Percentiles rank a stretch among this genome's conserved stretches.
These are phyloP conservation scores for Lasioglossum oenotherae DNA, from an alignment of 2,888 invertebrate genomes.

Conservation along the genomic window DNA sequence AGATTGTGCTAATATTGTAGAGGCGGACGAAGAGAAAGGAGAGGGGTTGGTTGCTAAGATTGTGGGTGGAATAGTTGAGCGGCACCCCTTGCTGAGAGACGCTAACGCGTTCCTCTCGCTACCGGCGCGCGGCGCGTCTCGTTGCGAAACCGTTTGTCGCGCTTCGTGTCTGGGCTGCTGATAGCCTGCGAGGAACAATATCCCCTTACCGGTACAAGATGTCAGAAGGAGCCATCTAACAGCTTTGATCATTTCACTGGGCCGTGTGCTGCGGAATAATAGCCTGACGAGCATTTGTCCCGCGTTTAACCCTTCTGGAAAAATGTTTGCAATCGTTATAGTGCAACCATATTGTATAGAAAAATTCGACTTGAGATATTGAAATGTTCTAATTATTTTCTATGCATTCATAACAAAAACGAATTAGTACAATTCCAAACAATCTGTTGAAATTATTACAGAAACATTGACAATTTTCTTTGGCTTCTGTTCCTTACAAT, in stretches of 20 bases:
- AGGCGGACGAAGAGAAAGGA: background rate
- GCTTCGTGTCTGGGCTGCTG: background rate
- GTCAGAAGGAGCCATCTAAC: background rate
- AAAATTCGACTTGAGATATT: too few species aligned
- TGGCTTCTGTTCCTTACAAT: too few species aligned
- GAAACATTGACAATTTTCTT: too few species aligned
- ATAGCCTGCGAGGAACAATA: slow-evolving; percentile 5
- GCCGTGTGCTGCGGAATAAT: background rate
- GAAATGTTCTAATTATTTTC: too few species aligned
- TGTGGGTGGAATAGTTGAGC: background rate
- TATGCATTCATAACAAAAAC: too few species aligned
- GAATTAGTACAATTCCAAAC: too few species aligned
- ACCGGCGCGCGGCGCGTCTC: background rate
- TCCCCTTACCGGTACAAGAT: slow-evolving; percentile 1
- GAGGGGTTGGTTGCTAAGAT: background rate
- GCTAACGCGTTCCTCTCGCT: background rate
- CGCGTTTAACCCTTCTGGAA: background rate
- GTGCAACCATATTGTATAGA: too few species aligned
- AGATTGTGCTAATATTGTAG: slow-evolving; percentile 14
- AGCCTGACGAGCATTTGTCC: background rate
- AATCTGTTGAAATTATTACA: too few species aligned
- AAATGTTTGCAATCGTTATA: background rate
- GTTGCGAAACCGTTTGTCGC: slow-evolving; percentile 8
- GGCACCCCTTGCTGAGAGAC: background rate
- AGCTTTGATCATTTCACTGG: background rate